A percentile compares a stretch with the other conserved stretches of the same genome.
These are phyloP conservation scores for Nycticebus coucang DNA, from an alignment of 2,113 vertebrate genomes.

Conservation along the genomic window DNA sequence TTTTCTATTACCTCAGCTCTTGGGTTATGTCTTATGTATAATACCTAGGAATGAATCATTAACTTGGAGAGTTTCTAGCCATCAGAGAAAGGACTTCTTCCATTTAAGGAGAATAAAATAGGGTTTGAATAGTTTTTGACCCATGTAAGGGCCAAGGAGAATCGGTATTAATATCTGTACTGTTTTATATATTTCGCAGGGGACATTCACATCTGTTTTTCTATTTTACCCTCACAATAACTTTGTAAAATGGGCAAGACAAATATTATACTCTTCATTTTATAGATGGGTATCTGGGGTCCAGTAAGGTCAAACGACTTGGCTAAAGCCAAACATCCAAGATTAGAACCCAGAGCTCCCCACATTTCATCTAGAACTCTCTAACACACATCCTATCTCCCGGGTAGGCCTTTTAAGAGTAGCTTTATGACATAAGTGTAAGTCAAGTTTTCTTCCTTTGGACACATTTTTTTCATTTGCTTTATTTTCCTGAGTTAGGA, in stretches of 20 bases:
- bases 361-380: neutral
- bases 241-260: slow-evolving; percentile 49
- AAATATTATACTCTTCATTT: slow-evolving; percentile 63
- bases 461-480: slow-evolving; percentile 33
- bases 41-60: neutral
- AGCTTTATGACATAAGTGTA: neutral
- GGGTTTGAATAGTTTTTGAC: neutral
- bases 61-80: slow-evolving; percentile 24
- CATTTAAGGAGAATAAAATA: slow-evolving; percentile 21
- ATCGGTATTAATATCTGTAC: slow-evolving; percentile 55
- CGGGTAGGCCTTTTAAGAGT: neutral
- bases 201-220: slow-evolving; percentile 71
- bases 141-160: neutral
- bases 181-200: slow-evolving; percentile 67
- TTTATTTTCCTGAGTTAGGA: slow-evolving; percentile 52
- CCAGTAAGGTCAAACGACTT: slow-evolving; percentile 26
- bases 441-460: slow-evolving; percentile 26
- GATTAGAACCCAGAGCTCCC: slow-evolving; percentile 55
- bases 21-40: neutral
- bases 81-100: slow-evolving; percentile 13
- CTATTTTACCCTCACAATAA: slow-evolving; percentile 59
- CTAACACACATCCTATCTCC: neutral
- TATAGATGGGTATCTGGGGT: slow-evolving; percentile 42
- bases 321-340: neutral
- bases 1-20: slow-evolving; percentile 12